A percentile compares a stretch with the other conserved stretches of the same genome.
phyloP scores from a whole-genome alignment of 1,140 invertebrate genomes.

The Amyelois transitella region DNA sequence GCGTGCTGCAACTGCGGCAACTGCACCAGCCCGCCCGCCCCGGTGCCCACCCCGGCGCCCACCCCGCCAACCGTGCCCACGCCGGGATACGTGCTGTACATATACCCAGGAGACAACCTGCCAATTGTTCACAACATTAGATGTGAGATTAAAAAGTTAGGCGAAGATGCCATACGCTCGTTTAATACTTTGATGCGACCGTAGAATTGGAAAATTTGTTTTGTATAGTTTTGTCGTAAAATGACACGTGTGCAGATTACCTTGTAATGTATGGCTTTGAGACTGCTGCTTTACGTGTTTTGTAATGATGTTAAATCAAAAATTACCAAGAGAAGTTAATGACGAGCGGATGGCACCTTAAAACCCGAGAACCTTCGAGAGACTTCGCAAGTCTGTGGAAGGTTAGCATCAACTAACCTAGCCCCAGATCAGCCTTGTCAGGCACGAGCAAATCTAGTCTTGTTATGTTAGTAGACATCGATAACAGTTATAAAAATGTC shows the following conservation, averaged over 20 bases:
- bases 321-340: too few relatives aligned
- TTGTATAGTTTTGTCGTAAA: too few relatives aligned
- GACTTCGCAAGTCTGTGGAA: background rate
- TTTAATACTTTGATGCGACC: too few relatives aligned
- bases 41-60: slow-evolving; percentile 73
- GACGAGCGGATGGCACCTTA: background rate
- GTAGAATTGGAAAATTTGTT: too few relatives aligned
- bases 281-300: too few relatives aligned
- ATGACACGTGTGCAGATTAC: too few relatives aligned
- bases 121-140: slow-evolving; percentile 13
- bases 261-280: too few relatives aligned
- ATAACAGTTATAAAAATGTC: slow-evolving; percentile 50
- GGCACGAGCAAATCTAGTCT: slow-evolving; percentile 56
- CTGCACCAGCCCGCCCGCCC: slow-evolving; percentile 75
- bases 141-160: background rate
- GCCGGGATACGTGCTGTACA: slow-evolving; percentile 81
- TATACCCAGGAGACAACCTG: slow-evolving; percentile 84
- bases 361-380: background rate
- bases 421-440: slow-evolving; percentile 57
- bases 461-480: slow-evolving; percentile 71
- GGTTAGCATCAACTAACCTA: slow-evolving; percentile 55
- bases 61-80: slow-evolving; percentile 75
- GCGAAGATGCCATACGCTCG: background rate
- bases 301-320: too few relatives aligned
- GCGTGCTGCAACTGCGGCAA: slow-evolving; percentile 82